phyloP scores from a whole-genome alignment of 1,140 invertebrate species.

The Asobara japonica region DNA sequence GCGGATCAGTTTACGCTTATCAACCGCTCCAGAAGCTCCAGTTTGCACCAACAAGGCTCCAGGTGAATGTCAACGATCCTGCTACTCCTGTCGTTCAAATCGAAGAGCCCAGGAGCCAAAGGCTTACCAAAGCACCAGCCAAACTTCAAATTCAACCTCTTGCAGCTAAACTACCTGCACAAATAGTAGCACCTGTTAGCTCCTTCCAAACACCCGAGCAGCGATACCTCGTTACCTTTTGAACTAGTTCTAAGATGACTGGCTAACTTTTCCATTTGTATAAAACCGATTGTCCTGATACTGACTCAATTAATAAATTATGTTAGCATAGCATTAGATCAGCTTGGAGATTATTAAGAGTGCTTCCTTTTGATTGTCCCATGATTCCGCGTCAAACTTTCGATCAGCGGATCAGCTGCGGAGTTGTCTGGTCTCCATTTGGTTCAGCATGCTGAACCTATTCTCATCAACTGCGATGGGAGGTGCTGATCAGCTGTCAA shows the following conservation, averaged over 20 bases:
- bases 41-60: slow-evolving; percentile 43
- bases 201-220: slow-evolving; percentile 49
- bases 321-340: background rate
- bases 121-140: slow-evolving; percentile 13
- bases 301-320: background rate
- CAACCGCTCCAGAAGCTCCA: slow-evolving; percentile 60
- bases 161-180: slow-evolving; percentile 24
- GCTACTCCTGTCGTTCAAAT: background rate
- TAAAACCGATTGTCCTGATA: background rate
- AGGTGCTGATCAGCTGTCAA: no score
- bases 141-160: slow-evolving; percentile 38
- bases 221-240: slow-evolving; percentile 56
- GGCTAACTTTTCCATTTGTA: no score
- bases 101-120: slow-evolving; percentile 3
- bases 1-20: slow-evolving; percentile 68
- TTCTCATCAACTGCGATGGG: no score
- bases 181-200: slow-evolving; percentile 24
- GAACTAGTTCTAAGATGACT: background rate
- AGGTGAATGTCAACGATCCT: slow-evolving; percentile 39
- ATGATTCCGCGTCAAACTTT: no score
- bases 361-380: no score
- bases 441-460: no score
- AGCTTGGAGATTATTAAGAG: background rate
- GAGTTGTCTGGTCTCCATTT: no score
- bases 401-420: no score